Conservation (phyloP, 2,888 invertebrate species). For the Apodemia hepburni region DNA sequence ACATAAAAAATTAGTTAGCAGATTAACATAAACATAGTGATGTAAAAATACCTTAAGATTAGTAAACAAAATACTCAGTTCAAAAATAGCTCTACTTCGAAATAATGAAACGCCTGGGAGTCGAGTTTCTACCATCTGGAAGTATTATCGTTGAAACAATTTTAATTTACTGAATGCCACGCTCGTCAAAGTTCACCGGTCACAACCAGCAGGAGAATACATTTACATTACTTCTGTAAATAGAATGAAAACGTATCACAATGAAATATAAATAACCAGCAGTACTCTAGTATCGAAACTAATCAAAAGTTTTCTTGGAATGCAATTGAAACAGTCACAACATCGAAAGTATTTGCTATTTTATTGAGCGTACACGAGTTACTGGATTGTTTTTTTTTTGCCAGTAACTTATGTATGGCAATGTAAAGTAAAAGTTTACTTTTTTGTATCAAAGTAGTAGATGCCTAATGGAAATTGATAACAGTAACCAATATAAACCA, state of each 20-base stretch:
- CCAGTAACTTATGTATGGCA: neutral
- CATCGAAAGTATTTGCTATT: conserved; percentile 28
- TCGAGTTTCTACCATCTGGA: conserved; percentile 23
- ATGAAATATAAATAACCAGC: conserved; percentile 8
- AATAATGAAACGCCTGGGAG: conserved; percentile 31
- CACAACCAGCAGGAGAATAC: conserved; percentile 27
- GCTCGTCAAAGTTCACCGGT: conserved; percentile 31
- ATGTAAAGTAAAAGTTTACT: too few species aligned
- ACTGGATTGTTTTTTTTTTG: neutral
- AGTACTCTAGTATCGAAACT: conserved; percentile 40
- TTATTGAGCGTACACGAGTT: conserved; percentile 12
- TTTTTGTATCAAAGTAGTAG: too few species aligned
- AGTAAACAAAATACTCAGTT: neutral
- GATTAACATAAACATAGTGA: too few species aligned
- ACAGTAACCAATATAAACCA: too few species aligned
- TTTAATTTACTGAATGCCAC: conserved; percentile 35
- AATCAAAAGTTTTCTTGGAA: conserved; percentile 59
- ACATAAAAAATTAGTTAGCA: too few species aligned
- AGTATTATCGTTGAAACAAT: conserved; percentile 34
- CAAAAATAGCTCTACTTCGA: conserved; percentile 19
- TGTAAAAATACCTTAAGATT: neutral
- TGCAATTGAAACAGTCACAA: conserved; percentile 48
- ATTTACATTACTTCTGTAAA: conserved; percentile 29
- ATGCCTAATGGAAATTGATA: too few species aligned
- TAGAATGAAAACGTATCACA: neutral